A percentile compares a stretch with the other conserved stretches of the same genome.
These are phyloP conservation scores for Scylla paramamosain DNA, from an alignment of 1,140 invertebrate species.

Conservation along the genomic window DNA sequence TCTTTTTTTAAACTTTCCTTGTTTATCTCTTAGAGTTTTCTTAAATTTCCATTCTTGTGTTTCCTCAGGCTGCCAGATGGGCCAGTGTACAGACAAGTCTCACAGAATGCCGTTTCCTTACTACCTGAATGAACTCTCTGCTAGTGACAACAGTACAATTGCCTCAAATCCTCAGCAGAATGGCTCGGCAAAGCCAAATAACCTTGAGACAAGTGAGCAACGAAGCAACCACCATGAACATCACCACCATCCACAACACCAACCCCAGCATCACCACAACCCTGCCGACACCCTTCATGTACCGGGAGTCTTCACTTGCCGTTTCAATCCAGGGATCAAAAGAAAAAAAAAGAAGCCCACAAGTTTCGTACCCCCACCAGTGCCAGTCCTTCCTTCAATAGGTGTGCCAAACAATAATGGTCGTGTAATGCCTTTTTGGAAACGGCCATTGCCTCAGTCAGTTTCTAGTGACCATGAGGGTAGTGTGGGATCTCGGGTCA, in stretches of 20 bases:
- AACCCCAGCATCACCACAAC: conserved; percentile 67
- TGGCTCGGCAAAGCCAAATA: conserved; percentile 67
- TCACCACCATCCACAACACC: conserved; percentile 61
- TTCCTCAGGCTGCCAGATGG: conserved; percentile 73
- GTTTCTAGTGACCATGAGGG: conserved; percentile 87
- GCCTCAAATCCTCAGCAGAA: conserved; percentile 69
- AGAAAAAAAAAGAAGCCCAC: conserved; percentile 95
- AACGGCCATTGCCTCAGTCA: conserved; percentile 86
- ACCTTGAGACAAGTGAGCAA: conserved; percentile 54
- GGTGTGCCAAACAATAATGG: conserved; percentile 72
- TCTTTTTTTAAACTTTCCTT: too few relatives aligned
- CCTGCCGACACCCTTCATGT: conserved; percentile 81
- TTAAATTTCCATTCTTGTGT: not conserved
- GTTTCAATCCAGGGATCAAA: conserved; percentile 89
- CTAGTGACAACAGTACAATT: conserved; percentile 75
- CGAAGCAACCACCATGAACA: conserved; percentile 58
- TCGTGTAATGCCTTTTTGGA: conserved; percentile 88
- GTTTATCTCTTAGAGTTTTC: too few relatives aligned
- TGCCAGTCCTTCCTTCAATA: conserved; percentile 78
- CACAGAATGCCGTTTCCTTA: conserved; percentile 77
- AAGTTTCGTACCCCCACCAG: conserved; percentile 89
- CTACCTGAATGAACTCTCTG: conserved; percentile 76
- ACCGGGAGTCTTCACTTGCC: conserved; percentile 93
- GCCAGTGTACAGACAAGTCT: conserved; percentile 76
- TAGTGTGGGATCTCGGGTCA: conserved; percentile 87